phyloP scores from a whole-genome alignment of 2,888 invertebrate species.

The Nomada goodeniana region DNA sequence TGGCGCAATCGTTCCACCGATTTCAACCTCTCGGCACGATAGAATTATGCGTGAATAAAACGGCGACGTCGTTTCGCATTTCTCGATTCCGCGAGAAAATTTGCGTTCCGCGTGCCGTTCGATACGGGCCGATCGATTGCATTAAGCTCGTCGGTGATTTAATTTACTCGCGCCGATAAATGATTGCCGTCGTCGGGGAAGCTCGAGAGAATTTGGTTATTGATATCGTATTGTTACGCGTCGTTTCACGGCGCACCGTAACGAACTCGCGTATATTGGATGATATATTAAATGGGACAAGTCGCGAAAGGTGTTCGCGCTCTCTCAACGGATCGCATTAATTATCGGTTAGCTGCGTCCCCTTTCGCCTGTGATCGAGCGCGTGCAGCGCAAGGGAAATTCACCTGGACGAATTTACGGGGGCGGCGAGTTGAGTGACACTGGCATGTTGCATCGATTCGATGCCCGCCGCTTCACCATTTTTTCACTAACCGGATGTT shows the following conservation, averaged over 20 bases:
- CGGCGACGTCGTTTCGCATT: background rate
- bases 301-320: background rate
- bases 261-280: slow-evolving; percentile 7
- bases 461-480: background rate
- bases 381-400: background rate
- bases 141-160: slow-evolving; percentile 24
- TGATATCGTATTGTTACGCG: slow-evolving; percentile 39
- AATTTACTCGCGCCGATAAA: slow-evolving; percentile 40
- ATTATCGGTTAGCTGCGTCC: background rate
- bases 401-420: background rate
- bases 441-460: slow-evolving; percentile 16
- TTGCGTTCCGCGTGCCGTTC: background rate
- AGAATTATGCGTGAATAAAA: slow-evolving; percentile 23
- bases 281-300: slow-evolving; percentile 26
- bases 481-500: slow-evolving; percentile 27
- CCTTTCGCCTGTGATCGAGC: background rate
- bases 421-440: background rate
- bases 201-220: slow-evolving; percentile 36
- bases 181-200: slow-evolving; percentile 3
- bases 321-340: background rate
- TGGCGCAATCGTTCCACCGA: background rate
- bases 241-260: background rate
- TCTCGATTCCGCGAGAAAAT: background rate
- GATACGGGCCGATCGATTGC: slow-evolving; percentile 19
- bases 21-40: slow-evolving; percentile 1